Conservation (phyloP, 2,888 invertebrate species). For the Agonopterix arenella region DNA sequence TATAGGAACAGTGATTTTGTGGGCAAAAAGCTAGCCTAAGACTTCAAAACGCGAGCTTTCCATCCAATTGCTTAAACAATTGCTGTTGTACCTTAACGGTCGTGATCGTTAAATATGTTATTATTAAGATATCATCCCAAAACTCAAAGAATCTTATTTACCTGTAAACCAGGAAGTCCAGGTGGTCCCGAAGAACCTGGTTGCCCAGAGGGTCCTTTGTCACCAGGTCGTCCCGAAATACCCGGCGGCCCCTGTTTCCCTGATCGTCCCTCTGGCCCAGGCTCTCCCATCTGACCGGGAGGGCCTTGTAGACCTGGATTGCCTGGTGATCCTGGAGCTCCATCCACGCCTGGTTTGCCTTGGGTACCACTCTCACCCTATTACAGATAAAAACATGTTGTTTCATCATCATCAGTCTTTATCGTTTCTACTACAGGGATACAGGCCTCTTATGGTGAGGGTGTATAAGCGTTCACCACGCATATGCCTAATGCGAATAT, state of each 20-base stretch:
- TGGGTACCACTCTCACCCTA: slow-evolving; percentile 84
- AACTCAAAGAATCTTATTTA: slow-evolving; percentile 32
- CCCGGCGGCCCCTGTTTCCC: slow-evolving; percentile 85
- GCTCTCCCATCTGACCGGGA: slow-evolving; percentile 78
- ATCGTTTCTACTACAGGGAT: too few relatives aligned
- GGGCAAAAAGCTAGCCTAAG: background rate
- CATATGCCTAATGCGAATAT: too few relatives aligned
- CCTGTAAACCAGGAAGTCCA: slow-evolving; percentile 83
- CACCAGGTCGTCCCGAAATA: slow-evolving; percentile 83
- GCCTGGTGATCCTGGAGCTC: slow-evolving; percentile 82
- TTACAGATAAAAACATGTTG: background rate
- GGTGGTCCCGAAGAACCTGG: slow-evolving; percentile 79
- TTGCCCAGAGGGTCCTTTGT: slow-evolving; percentile 84
- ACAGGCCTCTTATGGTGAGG: too few relatives aligned
- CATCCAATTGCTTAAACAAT: too few relatives aligned
- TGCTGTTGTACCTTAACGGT: too few relatives aligned
- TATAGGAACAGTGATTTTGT: background rate
- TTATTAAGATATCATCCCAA: too few relatives aligned
- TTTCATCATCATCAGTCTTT: too few relatives aligned
- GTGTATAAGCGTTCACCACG: too few relatives aligned
- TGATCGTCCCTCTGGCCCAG: slow-evolving; percentile 77
- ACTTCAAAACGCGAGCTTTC: background rate
- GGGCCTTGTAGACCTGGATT: slow-evolving; percentile 81
- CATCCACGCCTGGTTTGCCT: slow-evolving; percentile 85
- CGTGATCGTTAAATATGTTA: too few relatives aligned